Conservation (phyloP, 2,888 invertebrate species). For the Mellilla xanthometata region DNA sequence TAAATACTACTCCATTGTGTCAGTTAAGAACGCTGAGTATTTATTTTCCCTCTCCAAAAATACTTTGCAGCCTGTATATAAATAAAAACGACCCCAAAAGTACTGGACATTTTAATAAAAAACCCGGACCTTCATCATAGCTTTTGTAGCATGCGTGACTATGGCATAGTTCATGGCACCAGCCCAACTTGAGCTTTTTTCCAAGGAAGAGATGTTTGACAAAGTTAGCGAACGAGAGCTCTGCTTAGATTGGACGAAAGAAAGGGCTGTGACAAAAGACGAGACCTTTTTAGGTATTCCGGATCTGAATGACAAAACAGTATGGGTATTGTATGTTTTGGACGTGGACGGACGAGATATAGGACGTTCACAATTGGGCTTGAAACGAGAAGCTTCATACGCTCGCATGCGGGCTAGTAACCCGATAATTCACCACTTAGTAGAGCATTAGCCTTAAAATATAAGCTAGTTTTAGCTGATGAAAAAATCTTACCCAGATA, state of each 20-base stretch:
- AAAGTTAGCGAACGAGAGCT: conserved; percentile 15
- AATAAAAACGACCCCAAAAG: conserved; percentile 53
- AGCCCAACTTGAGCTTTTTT: conserved; percentile 19
- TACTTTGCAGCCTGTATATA: conserved; percentile 39
- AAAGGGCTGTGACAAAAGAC: conserved; percentile 44
- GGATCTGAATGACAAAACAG: conserved; percentile 42
- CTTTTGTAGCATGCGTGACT: conserved; percentile 64
- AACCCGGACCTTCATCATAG: conserved; percentile 59
- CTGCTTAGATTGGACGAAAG: conserved; percentile 31
- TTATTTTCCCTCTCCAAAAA: too few relatives aligned
- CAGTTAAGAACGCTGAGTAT: too few relatives aligned
- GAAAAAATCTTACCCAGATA: too few relatives aligned
- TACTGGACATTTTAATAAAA: conserved; percentile 62
- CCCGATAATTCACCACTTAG: conserved; percentile 3
- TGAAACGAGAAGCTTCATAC: conserved; percentile 1
- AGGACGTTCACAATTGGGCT: conserved; percentile 2
- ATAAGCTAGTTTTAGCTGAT: too few relatives aligned
- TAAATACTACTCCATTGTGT: too few relatives aligned
- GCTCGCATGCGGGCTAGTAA: conserved; percentile 5
- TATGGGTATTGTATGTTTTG: conserved; percentile 16
- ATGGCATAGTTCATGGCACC: conserved; percentile 43
- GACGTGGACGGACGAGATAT: conserved; percentile 12
- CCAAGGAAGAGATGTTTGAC: not conserved
- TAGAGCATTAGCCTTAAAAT: too few relatives aligned
- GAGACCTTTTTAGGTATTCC: conserved; percentile 42